Conservation (phyloP, 2,888 invertebrate species). For the Labia minor region DNA sequence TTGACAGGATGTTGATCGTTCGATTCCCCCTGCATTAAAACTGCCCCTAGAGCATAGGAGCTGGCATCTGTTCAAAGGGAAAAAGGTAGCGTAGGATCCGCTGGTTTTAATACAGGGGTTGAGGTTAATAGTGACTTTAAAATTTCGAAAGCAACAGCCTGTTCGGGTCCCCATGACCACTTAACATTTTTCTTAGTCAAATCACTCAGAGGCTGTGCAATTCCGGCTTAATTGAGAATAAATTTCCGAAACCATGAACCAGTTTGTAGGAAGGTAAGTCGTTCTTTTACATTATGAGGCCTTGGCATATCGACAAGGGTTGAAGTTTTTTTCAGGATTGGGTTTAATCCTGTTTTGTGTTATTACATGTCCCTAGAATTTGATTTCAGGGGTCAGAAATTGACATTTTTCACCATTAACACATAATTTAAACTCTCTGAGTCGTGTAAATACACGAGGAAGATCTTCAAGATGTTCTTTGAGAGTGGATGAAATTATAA, state of each 20-base stretch:
- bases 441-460: conserved; percentile 23
- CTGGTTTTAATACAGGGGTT: no score
- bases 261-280: no score
- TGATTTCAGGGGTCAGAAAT: conserved; percentile 24
- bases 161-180: neutral
- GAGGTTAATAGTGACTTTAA: no score
- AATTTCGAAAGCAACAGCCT: conserved; percentile 22
- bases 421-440: conserved; percentile 25
- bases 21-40: no score
- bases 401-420: conserved; percentile 28
- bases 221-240: conserved; percentile 21
- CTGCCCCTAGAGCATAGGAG: no score
- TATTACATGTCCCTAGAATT: conserved; percentile 27
- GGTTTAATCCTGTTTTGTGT: no score
- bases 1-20: conserved; percentile 23
- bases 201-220: conserved; percentile 24
- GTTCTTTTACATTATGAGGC: no score
- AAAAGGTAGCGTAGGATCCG: conserved; percentile 25
- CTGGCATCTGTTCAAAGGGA: conserved; percentile 29
- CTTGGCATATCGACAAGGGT: no score
- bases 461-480: conserved; percentile 28
- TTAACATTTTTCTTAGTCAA: conserved; percentile 18
- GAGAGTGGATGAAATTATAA: conserved; percentile 27
- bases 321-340: no score
- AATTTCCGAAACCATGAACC: conserved; percentile 32